These are phyloP conservation scores for Prinia subflava DNA, from an alignment of 2,113 vertebrate genomes.

Conservation along the genomic window DNA sequence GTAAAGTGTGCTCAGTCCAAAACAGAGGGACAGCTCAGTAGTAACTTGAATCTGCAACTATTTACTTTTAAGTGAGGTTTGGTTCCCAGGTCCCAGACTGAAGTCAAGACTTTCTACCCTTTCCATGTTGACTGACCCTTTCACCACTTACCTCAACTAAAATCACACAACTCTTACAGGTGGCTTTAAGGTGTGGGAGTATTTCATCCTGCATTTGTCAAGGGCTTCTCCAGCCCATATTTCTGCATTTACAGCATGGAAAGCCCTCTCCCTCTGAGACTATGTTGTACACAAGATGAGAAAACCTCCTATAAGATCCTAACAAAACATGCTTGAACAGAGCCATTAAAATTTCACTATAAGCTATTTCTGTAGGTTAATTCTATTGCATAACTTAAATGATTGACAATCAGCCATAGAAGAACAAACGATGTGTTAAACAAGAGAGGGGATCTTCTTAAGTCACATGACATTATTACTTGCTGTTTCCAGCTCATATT, in stretches of 20 bases:
- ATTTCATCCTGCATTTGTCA: background rate
- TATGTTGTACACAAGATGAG: background rate
- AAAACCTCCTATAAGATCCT: background rate
- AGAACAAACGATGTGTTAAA: background rate
- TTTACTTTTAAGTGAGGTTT: background rate
- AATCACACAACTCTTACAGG: background rate
- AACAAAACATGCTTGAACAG: constrained; percentile 7
- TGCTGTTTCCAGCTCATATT: background rate
- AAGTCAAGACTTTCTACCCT: background rate
- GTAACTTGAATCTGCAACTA: background rate
- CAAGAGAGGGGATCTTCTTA: background rate
- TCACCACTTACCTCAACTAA: background rate
- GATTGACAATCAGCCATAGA: background rate
- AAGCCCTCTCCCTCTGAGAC: background rate
- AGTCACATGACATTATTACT: background rate
- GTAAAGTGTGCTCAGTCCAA: background rate
- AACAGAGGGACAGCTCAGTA: background rate
- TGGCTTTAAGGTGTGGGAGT: background rate
- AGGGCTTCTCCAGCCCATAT: background rate
- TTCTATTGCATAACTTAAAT: background rate
- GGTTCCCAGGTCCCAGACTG: background rate
- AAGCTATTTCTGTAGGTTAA: background rate
- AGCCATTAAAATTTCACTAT: background rate
- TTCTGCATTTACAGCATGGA: background rate
- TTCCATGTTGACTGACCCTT: background rate